These are phyloP conservation scores for Pseudomyrmex pallidus DNA, from an alignment of 1,140 invertebrate species.

Conservation along the genomic window DNA sequence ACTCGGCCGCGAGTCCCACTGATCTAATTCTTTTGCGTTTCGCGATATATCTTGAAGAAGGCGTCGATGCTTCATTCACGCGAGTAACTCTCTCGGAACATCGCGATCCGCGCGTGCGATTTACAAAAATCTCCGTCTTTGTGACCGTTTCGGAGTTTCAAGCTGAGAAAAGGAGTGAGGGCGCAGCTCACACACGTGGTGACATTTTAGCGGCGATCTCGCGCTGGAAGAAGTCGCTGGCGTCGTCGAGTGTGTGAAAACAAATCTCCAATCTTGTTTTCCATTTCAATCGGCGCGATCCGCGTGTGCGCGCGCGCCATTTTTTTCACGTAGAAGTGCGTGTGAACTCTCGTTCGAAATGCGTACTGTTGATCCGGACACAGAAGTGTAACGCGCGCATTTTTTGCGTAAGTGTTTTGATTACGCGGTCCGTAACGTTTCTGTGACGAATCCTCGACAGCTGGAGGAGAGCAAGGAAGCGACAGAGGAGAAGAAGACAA, in stretches of 20 bases:
- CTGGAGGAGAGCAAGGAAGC: not conserved
- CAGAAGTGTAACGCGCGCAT: not conserved
- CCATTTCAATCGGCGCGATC: too few relatives aligned
- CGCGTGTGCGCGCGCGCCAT: too few relatives aligned
- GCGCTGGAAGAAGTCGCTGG: too few relatives aligned
- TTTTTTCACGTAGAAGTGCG: too few relatives aligned
- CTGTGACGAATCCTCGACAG: not conserved
- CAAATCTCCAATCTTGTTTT: too few relatives aligned
- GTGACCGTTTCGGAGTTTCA: too few relatives aligned
- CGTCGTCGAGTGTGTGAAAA: too few relatives aligned
- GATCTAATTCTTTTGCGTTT: constrained; percentile 66
- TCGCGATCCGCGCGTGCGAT: not conserved
- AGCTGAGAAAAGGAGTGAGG: too few relatives aligned
- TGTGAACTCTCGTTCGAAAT: too few relatives aligned
- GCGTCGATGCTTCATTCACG: not conserved
- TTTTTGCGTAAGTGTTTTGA: constrained; percentile 5
- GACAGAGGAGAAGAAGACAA: not conserved
- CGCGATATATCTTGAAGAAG: constrained; percentile 20
- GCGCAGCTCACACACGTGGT: too few relatives aligned
- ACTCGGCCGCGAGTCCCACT: constrained; percentile 67
- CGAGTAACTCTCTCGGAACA: not conserved
- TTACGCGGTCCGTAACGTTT: not conserved
- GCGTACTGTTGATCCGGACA: not conserved
- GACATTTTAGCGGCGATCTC: too few relatives aligned
- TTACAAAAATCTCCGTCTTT: too few relatives aligned